phyloP scores from a whole-genome alignment of 2,888 invertebrate genomes.

The Mongoloraphidia duomilia region DNA sequence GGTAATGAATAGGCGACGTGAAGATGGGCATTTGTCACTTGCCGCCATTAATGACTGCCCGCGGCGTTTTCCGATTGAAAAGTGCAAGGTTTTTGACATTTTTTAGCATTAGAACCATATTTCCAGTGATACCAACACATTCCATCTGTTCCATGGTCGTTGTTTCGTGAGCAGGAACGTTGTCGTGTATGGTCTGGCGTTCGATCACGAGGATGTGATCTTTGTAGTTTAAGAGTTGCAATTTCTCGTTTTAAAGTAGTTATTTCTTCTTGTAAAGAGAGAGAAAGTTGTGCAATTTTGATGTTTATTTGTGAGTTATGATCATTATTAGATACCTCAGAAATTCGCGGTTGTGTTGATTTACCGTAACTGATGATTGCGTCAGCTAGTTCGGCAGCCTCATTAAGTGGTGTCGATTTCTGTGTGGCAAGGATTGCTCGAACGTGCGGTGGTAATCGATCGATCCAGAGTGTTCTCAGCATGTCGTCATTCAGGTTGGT shows the following conservation, averaged over 20 bases:
- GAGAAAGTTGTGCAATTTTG: too few species aligned
- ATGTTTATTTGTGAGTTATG: too few species aligned
- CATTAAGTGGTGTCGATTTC: conserved; percentile 4
- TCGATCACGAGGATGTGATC: too few species aligned
- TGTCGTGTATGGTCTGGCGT: too few species aligned
- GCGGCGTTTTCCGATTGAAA: conserved; percentile 8
- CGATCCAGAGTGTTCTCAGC: conserved; percentile 12
- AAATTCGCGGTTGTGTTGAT: not conserved
- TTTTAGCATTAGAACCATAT: conserved; percentile 7
- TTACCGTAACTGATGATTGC: not conserved
- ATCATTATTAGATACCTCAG: too few species aligned
- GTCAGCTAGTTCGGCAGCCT: conserved; percentile 11
- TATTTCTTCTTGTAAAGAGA: too few species aligned
- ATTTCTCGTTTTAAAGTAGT: too few species aligned
- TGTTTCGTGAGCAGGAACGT: too few species aligned
- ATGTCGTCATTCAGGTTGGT: conserved; percentile 11
- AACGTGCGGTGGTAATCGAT: conserved; percentile 8
- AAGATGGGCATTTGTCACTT: not conserved
- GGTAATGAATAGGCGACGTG: not conserved
- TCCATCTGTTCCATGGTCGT: too few species aligned
- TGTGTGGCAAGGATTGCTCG: conserved; percentile 13
- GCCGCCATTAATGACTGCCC: conserved; percentile 7
- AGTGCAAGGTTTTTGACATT: conserved; percentile 7
- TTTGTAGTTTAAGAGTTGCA: too few species aligned
- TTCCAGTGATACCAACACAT: conserved; percentile 12